phyloP scores from a whole-genome alignment of 2,113 vertebrate species.

The Nicator chloris region DNA sequence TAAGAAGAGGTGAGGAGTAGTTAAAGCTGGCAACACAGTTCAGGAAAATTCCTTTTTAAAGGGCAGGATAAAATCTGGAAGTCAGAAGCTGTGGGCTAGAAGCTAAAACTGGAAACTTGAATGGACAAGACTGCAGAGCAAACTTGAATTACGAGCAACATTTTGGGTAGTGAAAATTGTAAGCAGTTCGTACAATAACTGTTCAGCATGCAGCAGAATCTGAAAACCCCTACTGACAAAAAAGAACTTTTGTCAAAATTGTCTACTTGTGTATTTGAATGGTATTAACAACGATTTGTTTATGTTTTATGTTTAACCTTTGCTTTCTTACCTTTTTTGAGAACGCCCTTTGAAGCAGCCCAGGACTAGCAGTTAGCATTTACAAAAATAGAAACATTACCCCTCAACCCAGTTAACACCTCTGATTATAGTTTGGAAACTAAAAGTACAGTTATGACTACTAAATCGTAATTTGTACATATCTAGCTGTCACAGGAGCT shows the following conservation, averaged over 20 bases:
- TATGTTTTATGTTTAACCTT: not conserved
- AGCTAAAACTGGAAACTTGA: slow-evolving; percentile 8
- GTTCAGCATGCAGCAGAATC: not conserved
- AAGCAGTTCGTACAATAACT: not conserved
- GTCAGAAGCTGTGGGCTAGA: not conserved
- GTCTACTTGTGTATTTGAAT: not conserved
- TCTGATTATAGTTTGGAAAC: not conserved
- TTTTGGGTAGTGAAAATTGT: not conserved
- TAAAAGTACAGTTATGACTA: not conserved
- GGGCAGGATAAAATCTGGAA: not conserved
- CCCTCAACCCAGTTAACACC: not conserved
- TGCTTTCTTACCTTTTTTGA: not conserved
- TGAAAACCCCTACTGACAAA: not conserved
- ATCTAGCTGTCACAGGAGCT: not conserved
- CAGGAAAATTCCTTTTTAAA: not conserved
- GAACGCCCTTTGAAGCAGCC: not conserved
- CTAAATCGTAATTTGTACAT: not conserved
- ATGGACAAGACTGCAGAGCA: not conserved
- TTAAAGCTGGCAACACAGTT: not conserved
- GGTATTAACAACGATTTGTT: not conserved
- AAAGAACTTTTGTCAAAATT: not conserved
- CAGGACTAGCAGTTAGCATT: not conserved
- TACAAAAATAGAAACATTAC: not conserved
- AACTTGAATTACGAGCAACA: not conserved
- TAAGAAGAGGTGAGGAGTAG: not conserved